phyloP scores from a whole-genome alignment of 2,113 vertebrate species.

The Dryoscopus gambensis region DNA sequence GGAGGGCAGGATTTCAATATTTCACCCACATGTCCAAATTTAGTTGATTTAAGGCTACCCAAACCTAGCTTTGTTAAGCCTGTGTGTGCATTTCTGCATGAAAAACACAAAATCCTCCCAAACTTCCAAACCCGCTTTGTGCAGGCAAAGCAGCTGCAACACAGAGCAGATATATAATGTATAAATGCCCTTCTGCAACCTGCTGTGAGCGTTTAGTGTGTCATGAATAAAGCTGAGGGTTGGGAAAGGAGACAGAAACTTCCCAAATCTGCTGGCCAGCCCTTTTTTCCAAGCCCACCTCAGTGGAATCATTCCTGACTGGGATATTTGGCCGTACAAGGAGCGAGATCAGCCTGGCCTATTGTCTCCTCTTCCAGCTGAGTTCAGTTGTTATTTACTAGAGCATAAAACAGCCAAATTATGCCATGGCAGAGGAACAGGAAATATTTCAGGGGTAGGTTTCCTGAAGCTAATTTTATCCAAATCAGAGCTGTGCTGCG shows the following conservation, averaged over 20 bases:
- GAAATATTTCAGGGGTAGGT: neutral
- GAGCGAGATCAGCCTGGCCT: neutral
- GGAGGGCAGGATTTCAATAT: neutral
- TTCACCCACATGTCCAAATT: neutral
- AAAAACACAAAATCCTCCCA: neutral
- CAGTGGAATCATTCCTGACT: neutral
- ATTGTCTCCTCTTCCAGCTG: neutral
- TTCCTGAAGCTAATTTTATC: neutral
- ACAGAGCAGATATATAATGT: neutral
- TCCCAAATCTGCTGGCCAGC: neutral
- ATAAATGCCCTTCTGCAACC: neutral
- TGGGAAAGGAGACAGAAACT: neutral
- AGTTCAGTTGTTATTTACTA: neutral
- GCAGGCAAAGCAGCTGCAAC: neutral
- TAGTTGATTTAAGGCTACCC: neutral
- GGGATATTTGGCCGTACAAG: rapidly evolving
- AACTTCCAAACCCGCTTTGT: neutral
- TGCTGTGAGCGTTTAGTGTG: neutral
- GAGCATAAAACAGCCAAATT: neutral
- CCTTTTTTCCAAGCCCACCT: neutral
- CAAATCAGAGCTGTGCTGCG: neutral
- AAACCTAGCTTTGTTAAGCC: neutral
- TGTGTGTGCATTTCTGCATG: neutral
- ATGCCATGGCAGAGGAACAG: neutral
- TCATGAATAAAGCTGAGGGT: neutral